Evolutionary conservation across 2,113 vertebrate species (phyloP).

Genomic region (Leuciscus idus): DNA sequence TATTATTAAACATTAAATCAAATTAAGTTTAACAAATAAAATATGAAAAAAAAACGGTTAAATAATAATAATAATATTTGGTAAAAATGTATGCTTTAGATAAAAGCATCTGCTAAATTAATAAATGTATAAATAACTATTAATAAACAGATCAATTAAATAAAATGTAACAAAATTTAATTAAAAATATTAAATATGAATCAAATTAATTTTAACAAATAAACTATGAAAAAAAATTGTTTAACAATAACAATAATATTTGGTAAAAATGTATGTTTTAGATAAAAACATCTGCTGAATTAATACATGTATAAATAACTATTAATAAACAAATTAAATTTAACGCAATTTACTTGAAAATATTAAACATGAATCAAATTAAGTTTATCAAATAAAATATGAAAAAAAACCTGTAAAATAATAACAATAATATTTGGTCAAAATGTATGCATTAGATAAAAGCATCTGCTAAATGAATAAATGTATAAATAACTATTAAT

Average conservation of each 20-base stretch:
- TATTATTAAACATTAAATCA: not conserved
- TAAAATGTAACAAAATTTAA: not conserved
- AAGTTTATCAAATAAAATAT: not conserved
- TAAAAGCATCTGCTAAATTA: not conserved
- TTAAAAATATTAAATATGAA: not conserved
- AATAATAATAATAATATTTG: not conserved
- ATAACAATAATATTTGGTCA: not conserved
- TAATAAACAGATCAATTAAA: not conserved
- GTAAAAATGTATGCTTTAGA: not conserved
- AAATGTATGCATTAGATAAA: no score
- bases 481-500: not conserved
- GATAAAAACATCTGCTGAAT: not conserved
- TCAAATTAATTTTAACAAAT: not conserved
- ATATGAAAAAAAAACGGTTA: not conserved
- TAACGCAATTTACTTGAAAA: no score
- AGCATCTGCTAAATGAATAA: not conserved
- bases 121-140: not conserved
- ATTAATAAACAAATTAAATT: not conserved
- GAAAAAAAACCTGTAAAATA: not conserved
- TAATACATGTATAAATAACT: not conserved
- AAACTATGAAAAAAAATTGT: not conserved
- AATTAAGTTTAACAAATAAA: not conserved
- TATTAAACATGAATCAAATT: not conserved
- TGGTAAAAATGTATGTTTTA: no score
- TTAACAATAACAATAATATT: not conserved